phyloP scores from a whole-genome alignment of 2,888 invertebrate genomes.

The Pteria penguin region DNA sequence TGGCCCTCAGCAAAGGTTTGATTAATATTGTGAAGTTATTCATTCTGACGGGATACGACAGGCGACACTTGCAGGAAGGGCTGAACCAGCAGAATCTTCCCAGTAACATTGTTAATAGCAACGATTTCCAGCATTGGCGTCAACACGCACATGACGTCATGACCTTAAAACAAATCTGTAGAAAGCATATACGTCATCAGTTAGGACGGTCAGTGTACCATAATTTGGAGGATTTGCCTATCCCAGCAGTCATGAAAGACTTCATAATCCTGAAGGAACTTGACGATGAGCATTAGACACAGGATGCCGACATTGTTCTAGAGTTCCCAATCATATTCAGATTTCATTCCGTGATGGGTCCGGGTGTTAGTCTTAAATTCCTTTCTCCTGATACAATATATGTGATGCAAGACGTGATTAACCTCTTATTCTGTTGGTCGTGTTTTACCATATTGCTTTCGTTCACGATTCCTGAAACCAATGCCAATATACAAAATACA shows the following conservation, averaged over 20 bases:
- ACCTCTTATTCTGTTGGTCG: too few relatives aligned
- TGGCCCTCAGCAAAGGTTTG: conserved; percentile 62
- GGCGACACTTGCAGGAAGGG: conserved; percentile 59
- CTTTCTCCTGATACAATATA: too few relatives aligned
- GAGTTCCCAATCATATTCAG: too few relatives aligned
- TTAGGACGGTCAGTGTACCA: conserved; percentile 64
- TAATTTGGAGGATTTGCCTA: conserved; percentile 60
- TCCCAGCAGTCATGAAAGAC: conserved; percentile 69
- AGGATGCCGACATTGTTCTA: too few relatives aligned
- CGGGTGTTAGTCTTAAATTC: too few relatives aligned
- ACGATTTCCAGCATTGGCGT: conserved; percentile 68
- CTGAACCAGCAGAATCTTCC: conserved; percentile 50
- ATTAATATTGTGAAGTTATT: conserved; percentile 71
- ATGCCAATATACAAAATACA: too few relatives aligned
- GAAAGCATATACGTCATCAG: conserved; percentile 73
- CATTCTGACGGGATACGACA: conserved; percentile 73
- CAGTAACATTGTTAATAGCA: conserved; percentile 49
- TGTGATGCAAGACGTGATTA: too few relatives aligned
- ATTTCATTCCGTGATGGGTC: too few relatives aligned
- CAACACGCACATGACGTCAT: conserved; percentile 63
- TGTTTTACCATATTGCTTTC: too few relatives aligned
- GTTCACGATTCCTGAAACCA: too few relatives aligned
- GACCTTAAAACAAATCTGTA: conserved; percentile 71
- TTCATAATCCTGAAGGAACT: conserved; percentile 73
- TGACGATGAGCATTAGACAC: conserved; percentile 57